Base-by-base conservation (phyloP, 2,113 vertebrate species). In the Beaufortia kweichowensis region DNA sequence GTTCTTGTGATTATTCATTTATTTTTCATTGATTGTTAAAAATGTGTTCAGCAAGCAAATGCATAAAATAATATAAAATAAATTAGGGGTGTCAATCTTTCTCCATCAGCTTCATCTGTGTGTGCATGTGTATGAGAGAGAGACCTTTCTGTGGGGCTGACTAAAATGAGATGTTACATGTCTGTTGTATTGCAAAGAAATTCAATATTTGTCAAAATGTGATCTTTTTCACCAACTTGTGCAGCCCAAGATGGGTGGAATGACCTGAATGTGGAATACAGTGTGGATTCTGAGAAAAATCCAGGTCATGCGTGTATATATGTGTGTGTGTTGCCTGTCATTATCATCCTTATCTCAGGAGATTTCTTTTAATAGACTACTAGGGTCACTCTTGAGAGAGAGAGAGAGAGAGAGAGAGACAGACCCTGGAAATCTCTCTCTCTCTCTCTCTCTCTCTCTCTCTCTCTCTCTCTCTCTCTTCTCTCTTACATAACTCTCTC, bases 291-390 rank as follows among this genome's bases (percentile, higher is more conserved):
- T 9, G 3, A 57, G 43, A 39, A 75, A 66, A 79, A 79, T 57
- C 28, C 48, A 72, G 77, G 77, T 65, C 60, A 35, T 67, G 68
- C 41, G 61, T 74, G 62, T 76, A 17, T 31, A 66, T 67, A 4
- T 53, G 53, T 63, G 23, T 50, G 55, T 73, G 70, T 80, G 64
- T 68, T 48, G 56, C 23, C 24, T 73, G 55, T 73, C 70, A 73
- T 73, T 73, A 73, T 61, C 24, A 43, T 73, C 26, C 15, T 35
- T 35, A 29, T 76, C 81, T 75, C 81, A 50, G 23, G 39, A 63
- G 81, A 57, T 53, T 57, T 5, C n/a, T 79, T 75, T 79, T 82
- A 82, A 82, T 79, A 75, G 71, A 69, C 56, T 70, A 71, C 24
- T 43, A 35, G 57, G 55, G 77, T 55, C 64, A 71, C 23, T 26